These are phyloP conservation scores for Agonopterix heracliana DNA, from an alignment of 2,888 invertebrate genomes.

Conservation along the genomic window DNA sequence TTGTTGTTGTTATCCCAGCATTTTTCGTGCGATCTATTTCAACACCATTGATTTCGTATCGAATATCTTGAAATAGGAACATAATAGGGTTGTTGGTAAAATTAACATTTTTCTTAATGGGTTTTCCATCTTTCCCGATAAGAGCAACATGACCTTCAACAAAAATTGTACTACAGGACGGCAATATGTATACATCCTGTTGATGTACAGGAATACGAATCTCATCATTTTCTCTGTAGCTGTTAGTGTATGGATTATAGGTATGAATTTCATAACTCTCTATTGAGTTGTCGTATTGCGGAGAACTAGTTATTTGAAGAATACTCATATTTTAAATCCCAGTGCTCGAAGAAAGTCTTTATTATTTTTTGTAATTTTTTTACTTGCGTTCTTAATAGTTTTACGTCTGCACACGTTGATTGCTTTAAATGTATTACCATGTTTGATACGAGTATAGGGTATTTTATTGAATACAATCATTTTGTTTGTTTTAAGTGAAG, in stretches of 20 bases:
- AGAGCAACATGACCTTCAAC: constrained; percentile 17
- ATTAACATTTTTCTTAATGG: neutral
- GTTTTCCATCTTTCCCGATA: neutral
- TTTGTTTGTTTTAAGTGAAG: constrained; percentile 6
- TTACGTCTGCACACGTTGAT: neutral
- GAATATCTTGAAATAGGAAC: constrained; percentile 33
- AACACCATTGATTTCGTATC: constrained; percentile 36
- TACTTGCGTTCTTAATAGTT: constrained; percentile 3
- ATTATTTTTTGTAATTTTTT: constrained; percentile 8
- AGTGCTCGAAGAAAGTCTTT: constrained; percentile 15
- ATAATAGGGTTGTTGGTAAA: constrained; percentile 24
- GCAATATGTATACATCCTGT: constrained; percentile 25
- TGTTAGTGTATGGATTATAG: constrained; percentile 21
- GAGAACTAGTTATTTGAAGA: constrained; percentile 4
- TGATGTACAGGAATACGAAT: constrained; percentile 29
- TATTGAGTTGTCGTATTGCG: neutral
- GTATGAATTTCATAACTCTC: neutral
- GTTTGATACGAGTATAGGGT: neutral
- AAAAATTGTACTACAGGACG: constrained; percentile 24
- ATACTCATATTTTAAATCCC: constrained; percentile 18
- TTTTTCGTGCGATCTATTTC: constrained; percentile 32
- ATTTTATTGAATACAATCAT: constrained; percentile 9
- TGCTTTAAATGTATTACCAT: neutral
- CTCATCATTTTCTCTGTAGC: constrained; percentile 20
- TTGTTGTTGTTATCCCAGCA: constrained; percentile 31